Percentiles rank a stretch among this genome's conserved stretches.
Conservation (phyloP, 2,888 invertebrate species). For the Acanthosepion esculentum region DNA sequence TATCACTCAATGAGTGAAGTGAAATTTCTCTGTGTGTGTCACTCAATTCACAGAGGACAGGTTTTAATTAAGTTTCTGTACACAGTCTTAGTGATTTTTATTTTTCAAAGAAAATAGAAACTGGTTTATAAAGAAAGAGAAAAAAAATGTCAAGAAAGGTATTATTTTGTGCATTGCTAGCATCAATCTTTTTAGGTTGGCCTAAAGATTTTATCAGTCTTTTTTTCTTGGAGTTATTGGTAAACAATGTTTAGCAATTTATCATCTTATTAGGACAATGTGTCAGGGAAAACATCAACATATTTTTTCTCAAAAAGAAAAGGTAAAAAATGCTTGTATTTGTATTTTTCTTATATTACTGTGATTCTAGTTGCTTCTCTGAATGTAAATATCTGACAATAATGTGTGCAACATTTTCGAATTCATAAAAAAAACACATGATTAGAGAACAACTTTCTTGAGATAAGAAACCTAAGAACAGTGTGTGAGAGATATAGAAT, state of each 20-base stretch:
- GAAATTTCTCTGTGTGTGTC: background rate
- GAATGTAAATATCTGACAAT: background rate
- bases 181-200: background rate
- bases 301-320: background rate
- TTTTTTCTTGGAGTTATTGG: background rate
- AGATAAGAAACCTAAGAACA: too few relatives aligned
- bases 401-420: background rate
- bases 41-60: background rate
- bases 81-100: background rate
- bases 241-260: conserved; percentile 18
- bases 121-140: background rate
- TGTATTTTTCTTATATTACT: background rate
- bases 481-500: too few relatives aligned
- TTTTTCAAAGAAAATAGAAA: background rate
- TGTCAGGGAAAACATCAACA: background rate
- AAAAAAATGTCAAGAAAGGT: background rate
- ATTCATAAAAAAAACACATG: background rate
- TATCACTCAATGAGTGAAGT: background rate
- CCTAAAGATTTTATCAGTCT: background rate
- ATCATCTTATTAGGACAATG: background rate
- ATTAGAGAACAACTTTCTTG: too few relatives aligned
- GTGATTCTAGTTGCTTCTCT: background rate
- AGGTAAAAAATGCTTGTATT: background rate
- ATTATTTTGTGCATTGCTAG: background rate
- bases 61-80: background rate